Evolutionary conservation across 2,797 vertebrate species (phyloP), one percentile per base, ranked within the genome.

Genomic region (Platyrinchus mystaceus): DNA sequence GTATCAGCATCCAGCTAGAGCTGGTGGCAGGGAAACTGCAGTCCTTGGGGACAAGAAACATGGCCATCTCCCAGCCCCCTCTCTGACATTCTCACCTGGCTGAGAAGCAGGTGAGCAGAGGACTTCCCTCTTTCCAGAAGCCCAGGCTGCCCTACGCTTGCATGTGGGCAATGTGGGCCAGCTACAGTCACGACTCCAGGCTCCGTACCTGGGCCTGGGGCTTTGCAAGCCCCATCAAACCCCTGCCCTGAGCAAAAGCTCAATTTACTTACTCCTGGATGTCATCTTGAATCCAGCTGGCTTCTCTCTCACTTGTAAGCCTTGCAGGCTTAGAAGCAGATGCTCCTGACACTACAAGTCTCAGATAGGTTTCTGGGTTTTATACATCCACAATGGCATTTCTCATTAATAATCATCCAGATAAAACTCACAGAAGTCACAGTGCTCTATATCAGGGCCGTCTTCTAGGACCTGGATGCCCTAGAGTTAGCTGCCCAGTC

Each of bases 301-400:
- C 19, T 64, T 55, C 34, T 62, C 24, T 73, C 68, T 76, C n/a
- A 41, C 30, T 60, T 53, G 6, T 44, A 82, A 87, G 15, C 3
- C 14, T 44, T 52, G 16, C 41, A 63, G 60, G 18, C 26, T 93
- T 63, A 43, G 24, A 9, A 93, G n/a, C 1, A 11, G 62, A 14
- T 50, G 30, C 30, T 78, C 75, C 43, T 73, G 66, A 26, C 10
- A 3, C 16, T 28, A 7, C 6, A 43, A 10, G 5, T 46, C 55
- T 67, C 55, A 14, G 32, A 32, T 20, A 81, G 36, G 30, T 70
- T 84, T 47, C 12, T 76, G 17, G 0, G 77, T 53, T 30, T 12
- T 27, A 22, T 30, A 27, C 8, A 53, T 32, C 12, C 12, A 9
- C 0, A 0, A 23, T 13, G 8, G 10, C 12, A 27, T 63, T 83